Base-by-base conservation (phyloP, 2,797 vertebrate genomes). In the Leptatherina wallacei region DNA sequence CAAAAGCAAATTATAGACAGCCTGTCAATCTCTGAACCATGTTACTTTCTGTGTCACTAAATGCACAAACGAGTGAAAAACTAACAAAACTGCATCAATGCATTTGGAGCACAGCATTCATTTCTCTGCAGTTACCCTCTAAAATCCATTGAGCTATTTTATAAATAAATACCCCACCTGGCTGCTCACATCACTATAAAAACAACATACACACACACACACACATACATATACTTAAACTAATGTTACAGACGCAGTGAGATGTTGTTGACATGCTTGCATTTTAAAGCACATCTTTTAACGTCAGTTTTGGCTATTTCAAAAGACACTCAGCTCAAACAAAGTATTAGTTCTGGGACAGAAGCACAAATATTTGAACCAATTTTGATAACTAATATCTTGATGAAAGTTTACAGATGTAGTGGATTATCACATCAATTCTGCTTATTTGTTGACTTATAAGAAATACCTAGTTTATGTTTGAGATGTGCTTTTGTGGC, bases 111-210 rank as follows among this genome's bases (percentile, higher is more conserved):
- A 73, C 65, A 54, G 56, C 18, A 56, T 64, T 85, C 20, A 66
- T 27, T 69, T 66, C 32, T 18, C 54, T 18, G 29, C 30, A 69
- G 62, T 58, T 64, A 58, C 63, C 74, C 36, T 77, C 47, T 64
- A 52, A 61, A 78, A 78, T 64, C 42, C 66, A 71, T 51, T 68
- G 36, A 75, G 24, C 33, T 59, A 56, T 77, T 85, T 61, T 84
- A 83, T 82, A 80, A 93, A 95, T 95, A 94, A 95, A 94, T 92
- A 94, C 73, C 90, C 85, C 75, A 51, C 65, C 65, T 77, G 61
- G 68, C 63, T 73, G 80, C 30, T 70, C 47, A 80, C 76, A 61
- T 85, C 62, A 73, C 57, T 33, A 32, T 40, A 0, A 81, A 27
- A 73, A 55, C n/a, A 68, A 68, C 62, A 83, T 3, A 6, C 11